Evolutionary conservation across 2,888 invertebrate species (phyloP).

Genomic region (Bembecia ichneumoniformis): DNA sequence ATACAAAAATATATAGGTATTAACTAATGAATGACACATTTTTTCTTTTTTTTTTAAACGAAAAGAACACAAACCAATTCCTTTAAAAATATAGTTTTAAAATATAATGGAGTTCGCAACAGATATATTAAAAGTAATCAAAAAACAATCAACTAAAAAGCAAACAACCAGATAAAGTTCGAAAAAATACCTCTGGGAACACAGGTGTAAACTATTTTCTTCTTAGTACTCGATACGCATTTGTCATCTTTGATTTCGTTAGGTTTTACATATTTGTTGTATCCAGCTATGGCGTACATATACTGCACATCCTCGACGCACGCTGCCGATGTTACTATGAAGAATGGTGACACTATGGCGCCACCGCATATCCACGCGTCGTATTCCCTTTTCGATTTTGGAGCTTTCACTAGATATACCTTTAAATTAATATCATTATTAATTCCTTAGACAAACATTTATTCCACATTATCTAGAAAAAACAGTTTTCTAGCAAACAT

Average conservation of each 20-base stretch:
- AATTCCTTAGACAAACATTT: too few species aligned
- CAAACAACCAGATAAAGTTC: too few species aligned
- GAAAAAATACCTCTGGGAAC: constrained; percentile 7
- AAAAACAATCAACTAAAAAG: too few species aligned
- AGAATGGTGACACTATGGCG: constrained; percentile 16
- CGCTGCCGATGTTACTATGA: constrained; percentile 27
- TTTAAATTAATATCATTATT: constrained; percentile 8
- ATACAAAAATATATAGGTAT: too few species aligned
- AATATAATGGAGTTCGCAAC: too few species aligned
- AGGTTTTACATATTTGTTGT: constrained; percentile 21
- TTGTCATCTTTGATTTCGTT: constrained; percentile 14
- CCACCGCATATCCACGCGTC: constrained; percentile 30
- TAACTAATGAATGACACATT: too few species aligned
- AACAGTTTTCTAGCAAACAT: too few species aligned
- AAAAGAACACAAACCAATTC: too few species aligned
- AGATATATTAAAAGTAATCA: too few species aligned
- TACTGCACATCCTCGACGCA: constrained; percentile 25
- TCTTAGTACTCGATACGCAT: constrained; percentile 27
- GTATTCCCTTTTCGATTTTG: constrained; percentile 11
- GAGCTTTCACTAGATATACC: constrained; percentile 22
- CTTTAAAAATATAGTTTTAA: too few species aligned
- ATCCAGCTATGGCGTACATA: constrained; percentile 28
- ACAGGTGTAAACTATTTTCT: constrained; percentile 26
- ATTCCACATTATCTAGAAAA: too few species aligned
- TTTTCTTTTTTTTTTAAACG: too few species aligned